Conservation (phyloP, 2,113 vertebrate species). For the Colinus virginianus region DNA sequence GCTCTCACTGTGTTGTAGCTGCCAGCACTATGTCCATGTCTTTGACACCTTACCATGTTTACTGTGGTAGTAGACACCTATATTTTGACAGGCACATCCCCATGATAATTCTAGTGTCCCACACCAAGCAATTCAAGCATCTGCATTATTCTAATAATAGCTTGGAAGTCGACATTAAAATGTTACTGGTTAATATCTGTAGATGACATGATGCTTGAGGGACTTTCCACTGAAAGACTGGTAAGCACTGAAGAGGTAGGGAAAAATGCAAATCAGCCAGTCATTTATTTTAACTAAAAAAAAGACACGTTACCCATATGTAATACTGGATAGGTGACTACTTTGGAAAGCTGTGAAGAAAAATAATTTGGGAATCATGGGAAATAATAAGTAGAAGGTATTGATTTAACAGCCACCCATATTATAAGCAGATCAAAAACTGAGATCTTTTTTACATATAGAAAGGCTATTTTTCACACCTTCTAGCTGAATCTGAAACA, state of each 20-base stretch:
- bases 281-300: background rate
- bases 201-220: background rate
- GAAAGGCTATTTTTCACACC: background rate
- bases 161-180: background rate
- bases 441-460: background rate
- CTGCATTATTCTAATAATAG: background rate
- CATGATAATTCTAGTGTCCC: background rate
- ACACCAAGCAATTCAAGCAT: accelerated
- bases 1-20: background rate
- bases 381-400: background rate
- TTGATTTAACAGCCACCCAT: background rate
- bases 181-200: background rate
- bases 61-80: background rate
- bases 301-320: background rate
- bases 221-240: background rate
- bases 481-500: background rate
- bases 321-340: background rate
- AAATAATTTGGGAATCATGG: background rate
- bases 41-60: background rate
- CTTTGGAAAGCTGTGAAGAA: background rate
- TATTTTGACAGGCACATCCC: background rate
- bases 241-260: background rate
- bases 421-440: background rate
- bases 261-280: background rate
- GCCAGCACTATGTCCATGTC: background rate